These are phyloP conservation scores for Anhinga rufa DNA, from an alignment of 2,113 vertebrate genomes.

Conservation along the genomic window DNA sequence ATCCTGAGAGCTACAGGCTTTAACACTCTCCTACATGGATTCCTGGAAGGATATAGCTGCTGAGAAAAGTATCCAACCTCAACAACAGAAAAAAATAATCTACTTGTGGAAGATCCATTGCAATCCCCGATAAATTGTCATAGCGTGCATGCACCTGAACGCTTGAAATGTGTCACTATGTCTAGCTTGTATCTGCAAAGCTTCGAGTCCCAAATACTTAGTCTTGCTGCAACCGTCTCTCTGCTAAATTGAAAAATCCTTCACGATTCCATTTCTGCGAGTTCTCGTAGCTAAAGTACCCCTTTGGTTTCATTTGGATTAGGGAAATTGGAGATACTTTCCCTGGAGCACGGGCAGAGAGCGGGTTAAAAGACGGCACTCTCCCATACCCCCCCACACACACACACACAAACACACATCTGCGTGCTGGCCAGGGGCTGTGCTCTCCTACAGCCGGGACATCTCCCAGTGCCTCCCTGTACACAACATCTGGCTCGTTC, in stretches of 20 bases:
- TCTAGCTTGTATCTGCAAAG: not conserved
- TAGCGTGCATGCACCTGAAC: accelerated
- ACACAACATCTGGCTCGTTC: not conserved
- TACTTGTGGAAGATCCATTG: not conserved
- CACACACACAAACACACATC: too few species aligned
- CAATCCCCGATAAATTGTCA: not conserved
- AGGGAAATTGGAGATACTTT: not conserved
- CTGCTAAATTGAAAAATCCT: not conserved
- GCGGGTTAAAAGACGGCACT: not conserved
- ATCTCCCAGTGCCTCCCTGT: not conserved
- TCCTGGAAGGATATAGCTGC: not conserved
- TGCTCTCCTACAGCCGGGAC: not conserved
- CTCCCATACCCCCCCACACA: not conserved
- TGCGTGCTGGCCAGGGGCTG: not conserved
- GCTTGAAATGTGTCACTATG: not conserved
- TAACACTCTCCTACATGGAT: not conserved
- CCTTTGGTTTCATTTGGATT: not conserved
- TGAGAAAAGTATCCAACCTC: not conserved
- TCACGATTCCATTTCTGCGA: not conserved
- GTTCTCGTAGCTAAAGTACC: not conserved
- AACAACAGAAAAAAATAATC: not conserved
- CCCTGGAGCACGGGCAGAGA: not conserved
- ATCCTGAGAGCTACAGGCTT: not conserved
- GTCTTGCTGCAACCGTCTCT: not conserved
- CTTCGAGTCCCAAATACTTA: not conserved